phyloP scores from a whole-genome alignment of 1,140 invertebrate genomes.

The Forficula auricularia region DNA sequence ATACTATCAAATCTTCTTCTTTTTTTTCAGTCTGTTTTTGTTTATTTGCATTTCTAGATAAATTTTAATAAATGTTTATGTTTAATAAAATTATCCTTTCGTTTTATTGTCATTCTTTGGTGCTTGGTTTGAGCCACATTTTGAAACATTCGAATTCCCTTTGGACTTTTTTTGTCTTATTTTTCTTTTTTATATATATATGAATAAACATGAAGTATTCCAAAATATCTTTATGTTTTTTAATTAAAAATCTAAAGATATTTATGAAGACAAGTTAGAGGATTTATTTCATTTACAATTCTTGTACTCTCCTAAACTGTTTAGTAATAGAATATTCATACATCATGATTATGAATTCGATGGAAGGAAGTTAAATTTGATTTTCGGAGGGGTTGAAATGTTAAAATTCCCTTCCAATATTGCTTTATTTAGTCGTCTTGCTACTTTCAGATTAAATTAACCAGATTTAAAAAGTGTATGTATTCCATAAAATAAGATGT shows the following conservation, averaged over 20 bases:
- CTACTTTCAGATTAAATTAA: not conserved
- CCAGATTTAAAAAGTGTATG: not conserved
- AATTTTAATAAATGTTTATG: too few relatives aligned
- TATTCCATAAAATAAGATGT: constrained; percentile 1
- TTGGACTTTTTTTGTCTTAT: too few relatives aligned
- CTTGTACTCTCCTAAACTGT: constrained; percentile 6
- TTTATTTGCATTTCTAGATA: too few relatives aligned
- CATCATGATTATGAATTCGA: constrained; percentile 5
- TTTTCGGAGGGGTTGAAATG: constrained; percentile 3
- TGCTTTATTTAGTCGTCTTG: not conserved
- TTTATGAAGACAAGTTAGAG: not conserved
- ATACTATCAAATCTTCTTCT: too few relatives aligned
- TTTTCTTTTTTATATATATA: too few relatives aligned
- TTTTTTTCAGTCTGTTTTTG: too few relatives aligned
- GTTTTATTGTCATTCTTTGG: too few relatives aligned
- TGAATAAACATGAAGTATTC: constrained; percentile 7
- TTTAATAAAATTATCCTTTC: too few relatives aligned
- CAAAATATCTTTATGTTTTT: constrained; percentile 5
- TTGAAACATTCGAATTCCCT: too few relatives aligned
- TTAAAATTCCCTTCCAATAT: constrained; percentile 1
- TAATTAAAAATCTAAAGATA: constrained; percentile 5
- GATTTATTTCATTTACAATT: constrained; percentile 5
- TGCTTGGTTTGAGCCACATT: too few relatives aligned
- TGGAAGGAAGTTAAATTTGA: constrained; percentile 6
- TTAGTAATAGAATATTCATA: constrained; percentile 11